Conservation (phyloP, 2,113 vertebrate genomes). For the Centropristis striata region DNA sequence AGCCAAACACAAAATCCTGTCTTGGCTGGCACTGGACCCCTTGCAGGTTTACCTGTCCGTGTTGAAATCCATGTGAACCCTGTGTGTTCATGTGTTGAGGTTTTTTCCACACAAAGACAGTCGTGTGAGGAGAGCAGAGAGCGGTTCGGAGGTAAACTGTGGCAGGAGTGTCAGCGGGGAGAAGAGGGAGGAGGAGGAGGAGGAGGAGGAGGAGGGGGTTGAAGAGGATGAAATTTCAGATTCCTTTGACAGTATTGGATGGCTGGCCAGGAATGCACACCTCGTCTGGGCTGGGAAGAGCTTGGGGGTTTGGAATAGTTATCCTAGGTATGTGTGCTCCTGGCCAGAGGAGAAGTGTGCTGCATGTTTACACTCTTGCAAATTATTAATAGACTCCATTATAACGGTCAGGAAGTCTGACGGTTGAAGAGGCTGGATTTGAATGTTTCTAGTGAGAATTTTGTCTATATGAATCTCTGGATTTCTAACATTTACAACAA, state of each 20-base stretch:
- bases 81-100: conserved; percentile 3
- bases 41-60: conserved; percentile 7
- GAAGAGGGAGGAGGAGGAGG: conserved; percentile 11
- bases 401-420: not conserved
- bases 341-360: conserved; percentile 14
- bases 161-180: conserved; percentile 2
- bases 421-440: not conserved
- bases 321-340: conserved; percentile 54
- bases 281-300: conserved; percentile 64
- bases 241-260: conserved; percentile 74
- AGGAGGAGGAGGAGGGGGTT: conserved; percentile 5
- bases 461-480: not conserved
- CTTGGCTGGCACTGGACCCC: conserved; percentile 3
- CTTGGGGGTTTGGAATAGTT: conserved; percentile 57
- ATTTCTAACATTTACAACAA: not conserved
- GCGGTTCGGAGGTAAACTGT: conserved; percentile 42
- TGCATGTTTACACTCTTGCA: conserved; percentile 44
- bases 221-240: conserved; percentile 81
- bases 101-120: conserved; percentile 5
- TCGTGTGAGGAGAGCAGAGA: conserved; percentile 33
- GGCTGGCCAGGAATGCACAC: conserved; percentile 74
- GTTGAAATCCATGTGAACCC: conserved; percentile 7
- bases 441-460: not conserved
- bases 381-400: conserved; percentile 38
- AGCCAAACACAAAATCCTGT: conserved; percentile 6